Evolutionary conservation across 1,140 invertebrate species (phyloP).

Genomic region (Drosophila grimshawi): DNA sequence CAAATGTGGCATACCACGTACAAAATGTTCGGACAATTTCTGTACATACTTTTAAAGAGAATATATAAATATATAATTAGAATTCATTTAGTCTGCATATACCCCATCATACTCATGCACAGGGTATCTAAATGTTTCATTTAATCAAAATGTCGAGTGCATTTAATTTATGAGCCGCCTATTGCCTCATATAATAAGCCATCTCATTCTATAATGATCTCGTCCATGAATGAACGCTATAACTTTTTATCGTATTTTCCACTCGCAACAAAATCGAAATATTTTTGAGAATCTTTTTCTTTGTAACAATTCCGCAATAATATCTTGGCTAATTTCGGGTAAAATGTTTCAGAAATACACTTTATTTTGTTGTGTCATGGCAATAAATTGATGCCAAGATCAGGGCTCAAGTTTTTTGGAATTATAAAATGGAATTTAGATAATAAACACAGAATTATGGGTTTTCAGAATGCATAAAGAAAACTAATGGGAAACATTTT

Average conservation of each 20-base stretch:
- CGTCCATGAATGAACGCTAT: constrained; percentile 58
- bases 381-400: constrained; percentile 33
- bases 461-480: constrained; percentile 1
- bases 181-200: constrained; percentile 41
- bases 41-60: no score
- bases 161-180: constrained; percentile 60
- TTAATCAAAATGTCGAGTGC: constrained; percentile 66
- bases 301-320: constrained; percentile 51
- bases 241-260: constrained; percentile 39
- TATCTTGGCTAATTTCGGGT: constrained; percentile 56
- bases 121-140: constrained; percentile 49
- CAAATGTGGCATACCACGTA: constrained; percentile 5
- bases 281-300: constrained; percentile 19
- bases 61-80: neutral
- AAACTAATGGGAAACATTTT: neutral
- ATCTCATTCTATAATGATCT: constrained; percentile 44
- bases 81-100: neutral
- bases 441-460: constrained; percentile 18
- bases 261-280: constrained; percentile 42
- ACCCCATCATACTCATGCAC: neutral
- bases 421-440: constrained; percentile 39
- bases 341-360: constrained; percentile 39
- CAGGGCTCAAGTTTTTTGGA: constrained; percentile 28
- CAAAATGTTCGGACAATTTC: no score
- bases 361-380: constrained; percentile 51